Conservation (phyloP, 2,113 vertebrate genomes). For the Bambusicola thoracicus region DNA sequence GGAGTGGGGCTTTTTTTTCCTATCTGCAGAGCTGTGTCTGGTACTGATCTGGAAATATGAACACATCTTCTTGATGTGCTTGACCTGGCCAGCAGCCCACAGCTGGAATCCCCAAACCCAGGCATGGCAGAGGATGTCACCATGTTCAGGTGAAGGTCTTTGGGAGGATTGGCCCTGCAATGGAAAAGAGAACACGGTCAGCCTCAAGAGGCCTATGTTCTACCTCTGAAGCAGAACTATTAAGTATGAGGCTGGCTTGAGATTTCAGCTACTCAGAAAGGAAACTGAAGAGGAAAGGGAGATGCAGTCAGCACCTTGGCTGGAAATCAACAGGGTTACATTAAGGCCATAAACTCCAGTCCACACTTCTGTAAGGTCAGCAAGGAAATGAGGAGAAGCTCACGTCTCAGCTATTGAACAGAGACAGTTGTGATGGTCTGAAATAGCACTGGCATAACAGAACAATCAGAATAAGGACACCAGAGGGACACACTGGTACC, state of each 20-base stretch:
- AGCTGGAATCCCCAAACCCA: background rate
- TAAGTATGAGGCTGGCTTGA: background rate
- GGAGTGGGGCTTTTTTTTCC: background rate
- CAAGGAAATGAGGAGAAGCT: background rate
- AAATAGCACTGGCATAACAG: too few species aligned
- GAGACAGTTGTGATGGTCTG: background rate
- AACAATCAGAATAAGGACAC: background rate
- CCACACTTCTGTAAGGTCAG: background rate
- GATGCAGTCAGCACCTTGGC: background rate
- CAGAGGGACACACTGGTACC: background rate
- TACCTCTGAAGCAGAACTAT: background rate
- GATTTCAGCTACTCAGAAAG: background rate
- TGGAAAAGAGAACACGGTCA: background rate
- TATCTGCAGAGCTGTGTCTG: background rate
- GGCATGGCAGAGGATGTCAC: background rate
- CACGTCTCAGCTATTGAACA: background rate
- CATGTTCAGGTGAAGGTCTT: background rate
- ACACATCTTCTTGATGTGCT: background rate
- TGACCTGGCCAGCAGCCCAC: background rate
- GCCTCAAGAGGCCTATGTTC: background rate
- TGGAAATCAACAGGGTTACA: background rate
- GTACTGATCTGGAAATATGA: background rate
- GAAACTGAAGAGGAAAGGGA: background rate
- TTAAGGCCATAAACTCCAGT: background rate
- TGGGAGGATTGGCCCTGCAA: background rate